phyloP scores from a whole-genome alignment of 2,888 invertebrate species.

The Melipona bicolor region DNA sequence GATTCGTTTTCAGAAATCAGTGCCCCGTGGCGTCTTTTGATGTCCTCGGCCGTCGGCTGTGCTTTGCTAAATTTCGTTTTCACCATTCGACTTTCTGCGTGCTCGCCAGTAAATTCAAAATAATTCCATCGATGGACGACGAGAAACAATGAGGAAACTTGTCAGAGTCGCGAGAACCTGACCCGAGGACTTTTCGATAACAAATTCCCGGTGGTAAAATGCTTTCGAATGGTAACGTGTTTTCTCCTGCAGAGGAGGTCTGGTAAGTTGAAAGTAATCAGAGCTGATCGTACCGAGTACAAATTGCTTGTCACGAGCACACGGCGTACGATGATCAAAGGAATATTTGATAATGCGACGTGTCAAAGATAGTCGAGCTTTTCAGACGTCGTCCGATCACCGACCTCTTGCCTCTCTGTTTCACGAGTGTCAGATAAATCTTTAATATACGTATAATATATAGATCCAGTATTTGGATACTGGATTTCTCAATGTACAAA shows the following conservation, averaged over 20 bases:
- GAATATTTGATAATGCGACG: background rate
- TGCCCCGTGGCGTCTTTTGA: background rate
- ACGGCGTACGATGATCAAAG: background rate
- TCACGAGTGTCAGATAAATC: too few relatives aligned
- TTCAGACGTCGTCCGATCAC: background rate
- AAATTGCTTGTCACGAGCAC: background rate
- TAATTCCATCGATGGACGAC: slow-evolving; percentile 3
- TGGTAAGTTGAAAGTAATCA: background rate
- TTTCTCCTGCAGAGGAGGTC: background rate
- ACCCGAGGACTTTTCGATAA: background rate
- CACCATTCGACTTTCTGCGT: background rate
- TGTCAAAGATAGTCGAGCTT: background rate
- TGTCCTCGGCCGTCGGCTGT: background rate
- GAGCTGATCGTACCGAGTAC: background rate
- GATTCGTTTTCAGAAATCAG: slow-evolving; percentile 7
- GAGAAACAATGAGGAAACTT: slow-evolving; percentile 25
- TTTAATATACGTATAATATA: too few relatives aligned
- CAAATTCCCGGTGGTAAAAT: background rate
- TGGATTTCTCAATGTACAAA: too few relatives aligned
- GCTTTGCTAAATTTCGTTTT: slow-evolving; percentile 8
- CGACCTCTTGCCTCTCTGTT: background rate
- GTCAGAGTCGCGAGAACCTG: background rate
- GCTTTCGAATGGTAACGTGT: background rate
- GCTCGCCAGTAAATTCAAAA: slow-evolving; percentile 31
- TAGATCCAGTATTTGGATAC: background rate